Evolutionary conservation across 1,140 invertebrate genomes (phyloP), one percentile per base, ranked within the genome.

Genomic region (Holcopasites calliopsidis): DNA sequence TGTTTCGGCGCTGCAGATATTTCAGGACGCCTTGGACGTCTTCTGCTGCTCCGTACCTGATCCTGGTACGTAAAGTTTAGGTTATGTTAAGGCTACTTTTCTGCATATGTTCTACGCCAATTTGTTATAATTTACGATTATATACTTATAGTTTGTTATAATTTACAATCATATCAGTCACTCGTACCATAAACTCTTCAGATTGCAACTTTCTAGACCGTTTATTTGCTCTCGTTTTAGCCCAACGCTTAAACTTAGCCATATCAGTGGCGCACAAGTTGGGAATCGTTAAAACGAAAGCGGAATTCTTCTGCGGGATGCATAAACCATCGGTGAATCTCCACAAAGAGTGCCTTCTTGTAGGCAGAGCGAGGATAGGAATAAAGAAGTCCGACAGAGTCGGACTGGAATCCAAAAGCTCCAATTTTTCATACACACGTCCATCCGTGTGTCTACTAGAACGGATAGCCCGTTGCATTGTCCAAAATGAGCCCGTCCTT

Each of bases 11-110:
- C 91, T 96, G 28, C 95, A 95, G 89, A 94, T 97, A 2, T 94
- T 98, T 69, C 96, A 97, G 91, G 96, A 99, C 92, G 97, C 97
- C 0, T 93, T 98, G 28, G 97, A 99, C 91, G 95, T 98, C 81
- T 99, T 99, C 89, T 96, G 95, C 81, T 95, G 94, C 80, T 96
- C 95, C 26, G 93, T 96, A 18, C 88, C 94, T 1, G 93, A 95
- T 76, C 89, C 92, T 73, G 85, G 90, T 90, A 86, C 55, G 28
- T 79, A 66, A 49, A 79, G 47, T 68, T 42, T 69, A 52, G 21
- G 11, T 58, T 35, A 47, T 42, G 61, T 10, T 33, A 8, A n/a
- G n/a, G n/a, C n/a, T n/a, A n/a, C n/a, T n/a, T n/a, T n/a, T n/a
- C n/a, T n/a, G n/a, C n/a, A n/a, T n/a, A n/a, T n/a, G n/a, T n/a